phyloP scores from a whole-genome alignment of 1,140 invertebrate species.

The Euwallacea similis region DNA sequence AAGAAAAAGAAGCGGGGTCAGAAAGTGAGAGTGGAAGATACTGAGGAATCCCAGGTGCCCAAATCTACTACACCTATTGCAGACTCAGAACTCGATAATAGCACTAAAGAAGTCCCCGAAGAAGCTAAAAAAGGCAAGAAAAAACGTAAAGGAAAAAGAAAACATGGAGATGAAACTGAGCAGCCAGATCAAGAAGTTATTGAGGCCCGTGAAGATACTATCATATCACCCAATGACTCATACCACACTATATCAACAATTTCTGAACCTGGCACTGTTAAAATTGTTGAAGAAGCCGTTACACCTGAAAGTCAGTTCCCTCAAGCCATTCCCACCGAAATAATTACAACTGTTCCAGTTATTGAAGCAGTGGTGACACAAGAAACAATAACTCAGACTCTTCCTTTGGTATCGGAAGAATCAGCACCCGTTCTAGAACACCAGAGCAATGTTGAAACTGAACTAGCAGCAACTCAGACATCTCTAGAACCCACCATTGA shows the following conservation, averaged over 20 bases:
- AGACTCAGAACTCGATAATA: conserved; percentile 46
- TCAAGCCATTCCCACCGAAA: conserved; percentile 54
- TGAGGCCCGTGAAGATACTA: conserved; percentile 50
- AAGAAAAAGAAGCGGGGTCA: conserved; percentile 61
- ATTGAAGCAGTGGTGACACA: conserved; percentile 60
- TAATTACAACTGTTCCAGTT: conserved; percentile 62
- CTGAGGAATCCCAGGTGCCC: conserved; percentile 53
- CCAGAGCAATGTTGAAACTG: conserved; percentile 34
- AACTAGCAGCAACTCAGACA: conserved; percentile 64
- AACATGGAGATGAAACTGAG: conserved; percentile 37
- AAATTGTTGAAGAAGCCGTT: conserved; percentile 66
- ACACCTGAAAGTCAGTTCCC: conserved; percentile 54
- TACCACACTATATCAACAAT: conserved; percentile 61
- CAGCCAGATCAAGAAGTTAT: conserved; percentile 20
- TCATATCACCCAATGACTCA: conserved; percentile 56
- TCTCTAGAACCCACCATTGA: conserved; percentile 57
- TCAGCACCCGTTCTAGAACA: conserved; percentile 9
- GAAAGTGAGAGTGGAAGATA: conserved; percentile 54
- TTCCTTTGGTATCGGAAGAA: not conserved
- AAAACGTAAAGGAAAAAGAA: conserved; percentile 19
- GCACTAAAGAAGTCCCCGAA: conserved; percentile 47
- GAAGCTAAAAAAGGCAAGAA: conserved; percentile 16
- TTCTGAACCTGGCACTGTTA: conserved; percentile 61
- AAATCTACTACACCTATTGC: conserved; percentile 50
- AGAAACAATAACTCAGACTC: conserved; percentile 57